phyloP scores from a whole-genome alignment of 2,113 vertebrate genomes.

The Cinclus mexicanus region DNA sequence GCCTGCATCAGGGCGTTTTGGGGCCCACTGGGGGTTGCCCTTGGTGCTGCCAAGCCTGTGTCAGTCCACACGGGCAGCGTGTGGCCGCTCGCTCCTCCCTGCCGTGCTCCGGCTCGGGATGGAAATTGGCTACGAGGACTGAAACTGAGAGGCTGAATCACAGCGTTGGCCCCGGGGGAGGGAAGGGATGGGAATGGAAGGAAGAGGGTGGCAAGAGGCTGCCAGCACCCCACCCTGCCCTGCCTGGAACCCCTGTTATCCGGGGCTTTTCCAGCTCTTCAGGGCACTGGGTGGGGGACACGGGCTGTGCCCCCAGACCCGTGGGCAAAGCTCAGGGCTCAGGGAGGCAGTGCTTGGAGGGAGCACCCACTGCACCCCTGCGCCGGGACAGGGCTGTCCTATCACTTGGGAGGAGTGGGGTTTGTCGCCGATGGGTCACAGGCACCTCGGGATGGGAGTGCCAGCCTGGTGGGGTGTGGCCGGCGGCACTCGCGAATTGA shows the following conservation, averaged over 20 bases:
- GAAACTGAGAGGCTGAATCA: conserved; percentile 68
- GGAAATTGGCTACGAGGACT: conserved; percentile 45
- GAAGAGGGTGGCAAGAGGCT: background rate
- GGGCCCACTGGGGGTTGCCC: background rate
- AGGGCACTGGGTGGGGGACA: fast-evolving
- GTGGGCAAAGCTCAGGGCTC: fast-evolving
- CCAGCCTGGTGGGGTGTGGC: background rate
- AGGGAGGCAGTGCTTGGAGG: background rate
- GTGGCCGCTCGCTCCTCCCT: background rate
- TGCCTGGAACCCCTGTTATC: background rate
- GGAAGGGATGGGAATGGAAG: background rate
- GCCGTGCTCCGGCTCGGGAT: background rate
- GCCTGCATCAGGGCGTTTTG: fast-evolving
- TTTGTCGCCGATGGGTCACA: background rate
- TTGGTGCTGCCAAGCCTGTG: background rate
- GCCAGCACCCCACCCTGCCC: conserved; percentile 12
- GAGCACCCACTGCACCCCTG: background rate
- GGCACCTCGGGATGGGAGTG: background rate
- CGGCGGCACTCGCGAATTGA: fast-evolving
- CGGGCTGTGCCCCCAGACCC: background rate
- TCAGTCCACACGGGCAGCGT: background rate
- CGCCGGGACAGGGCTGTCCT: background rate
- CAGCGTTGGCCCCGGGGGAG: conserved; percentile 18
- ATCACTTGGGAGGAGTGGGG: background rate
- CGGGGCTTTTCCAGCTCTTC: background rate